Evolutionary conservation across 2,888 invertebrate genomes (phyloP), one percentile per base, ranked within the genome.

Genomic region (Eueremaeus valkanovi): DNA sequence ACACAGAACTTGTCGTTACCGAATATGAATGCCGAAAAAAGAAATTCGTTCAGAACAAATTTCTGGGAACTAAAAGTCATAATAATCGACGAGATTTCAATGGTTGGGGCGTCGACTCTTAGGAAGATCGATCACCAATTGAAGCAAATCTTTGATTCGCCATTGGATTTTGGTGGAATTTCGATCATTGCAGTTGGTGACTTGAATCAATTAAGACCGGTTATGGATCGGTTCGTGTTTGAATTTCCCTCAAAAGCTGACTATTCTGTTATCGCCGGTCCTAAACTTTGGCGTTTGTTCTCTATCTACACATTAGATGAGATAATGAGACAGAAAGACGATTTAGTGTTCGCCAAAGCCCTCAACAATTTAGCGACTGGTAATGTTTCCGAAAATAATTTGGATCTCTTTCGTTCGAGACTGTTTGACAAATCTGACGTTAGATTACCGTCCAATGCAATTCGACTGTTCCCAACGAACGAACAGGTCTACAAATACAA

Each of bases 141-240:
- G 33, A 76, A 80, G 75, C 81, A 83, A 80, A 81, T 82, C 16
- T 80, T 78, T 75, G 78, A 79, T 9, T 77, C 55, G 33, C 78
- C 80, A 73, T 68, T 78, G 75, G 66, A 63, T 16, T 82, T 83
- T 80, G 82, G 82, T 21, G 81, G 81, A 31, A 72, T 82, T 6
- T 82, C 81, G 18, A 78, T 83, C 11, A 74, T 83, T 18, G 78
- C 80, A n/a, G 79, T 83, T 63, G 83, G 83, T 24, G 82, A 83
- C 76, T 79, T 78, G 18, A 55, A 66, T 11, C 77, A 77, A 45
- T 1, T 63, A n/a, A 16, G 31, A 13, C 73, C 73, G 1, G 73
- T 73, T 18, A 42, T 51, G 16, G 78, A 76, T 66, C 1, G 36
- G 9, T 49, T 24, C 3, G 21, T 72, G 5, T 77, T 68, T 77